phyloP scores from a whole-genome alignment of 2,113 vertebrate genomes.

The Pseudonaja textilis region DNA sequence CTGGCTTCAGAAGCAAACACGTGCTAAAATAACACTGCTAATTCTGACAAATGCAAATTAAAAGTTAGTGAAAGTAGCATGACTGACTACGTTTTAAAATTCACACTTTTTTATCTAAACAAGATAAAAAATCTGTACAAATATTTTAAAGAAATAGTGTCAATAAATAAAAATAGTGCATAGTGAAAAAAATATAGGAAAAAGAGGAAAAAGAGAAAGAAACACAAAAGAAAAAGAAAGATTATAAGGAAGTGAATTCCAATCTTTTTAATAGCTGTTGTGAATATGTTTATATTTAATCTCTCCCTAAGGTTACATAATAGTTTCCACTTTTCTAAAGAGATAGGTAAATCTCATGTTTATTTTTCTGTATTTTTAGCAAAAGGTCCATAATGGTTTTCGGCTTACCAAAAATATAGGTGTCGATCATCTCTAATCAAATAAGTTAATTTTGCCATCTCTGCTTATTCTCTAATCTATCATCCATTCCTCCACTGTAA shows the following conservation, averaged over 20 bases:
- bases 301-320: background rate
- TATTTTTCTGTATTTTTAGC: background rate
- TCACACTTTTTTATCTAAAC: background rate
- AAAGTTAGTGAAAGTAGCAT: background rate
- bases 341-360: background rate
- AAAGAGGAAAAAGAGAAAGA: background rate
- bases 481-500: background rate
- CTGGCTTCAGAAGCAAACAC: slow-evolving; percentile 31
- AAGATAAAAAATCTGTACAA: background rate
- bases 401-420: background rate
- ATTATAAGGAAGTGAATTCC: background rate
- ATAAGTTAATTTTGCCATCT: background rate
- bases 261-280: background rate
- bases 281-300: background rate
- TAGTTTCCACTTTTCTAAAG: background rate
- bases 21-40: background rate
- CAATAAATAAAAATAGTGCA: background rate
- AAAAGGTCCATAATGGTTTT: background rate
- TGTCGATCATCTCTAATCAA: background rate
- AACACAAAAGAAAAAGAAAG: background rate
- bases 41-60: background rate
- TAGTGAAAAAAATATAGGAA: background rate
- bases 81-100: background rate
- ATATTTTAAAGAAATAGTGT: background rate
- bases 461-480: background rate